These are phyloP conservation scores for Drosophila picticornis DNA, from an alignment of 2,888 invertebrate species.

Conservation along the genomic window DNA sequence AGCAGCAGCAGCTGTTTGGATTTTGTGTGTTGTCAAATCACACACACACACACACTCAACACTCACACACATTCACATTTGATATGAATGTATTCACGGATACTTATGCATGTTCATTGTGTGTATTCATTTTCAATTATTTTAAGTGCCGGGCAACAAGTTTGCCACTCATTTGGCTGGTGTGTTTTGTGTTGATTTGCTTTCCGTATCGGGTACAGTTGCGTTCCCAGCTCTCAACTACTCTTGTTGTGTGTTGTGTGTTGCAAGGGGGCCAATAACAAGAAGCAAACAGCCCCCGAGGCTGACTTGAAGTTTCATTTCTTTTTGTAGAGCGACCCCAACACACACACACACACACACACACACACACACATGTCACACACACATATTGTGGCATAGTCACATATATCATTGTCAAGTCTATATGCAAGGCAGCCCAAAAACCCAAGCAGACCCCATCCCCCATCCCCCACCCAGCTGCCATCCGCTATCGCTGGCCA, in stretches of 20 bases:
- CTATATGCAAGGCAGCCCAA: slow-evolving; percentile 68
- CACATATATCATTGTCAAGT: slow-evolving; percentile 80
- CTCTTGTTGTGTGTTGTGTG: slow-evolving; percentile 2
- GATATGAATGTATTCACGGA: neutral
- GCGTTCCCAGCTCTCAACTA: slow-evolving; percentile 46
- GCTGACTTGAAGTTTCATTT: slow-evolving; percentile 62
- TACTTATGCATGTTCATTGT: neutral
- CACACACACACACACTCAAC: neutral
- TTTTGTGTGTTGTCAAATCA: neutral
- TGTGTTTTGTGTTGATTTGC: slow-evolving; percentile 42
- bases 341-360: slow-evolving; percentile 41
- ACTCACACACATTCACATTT: neutral
- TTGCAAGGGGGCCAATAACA: slow-evolving; percentile 47
- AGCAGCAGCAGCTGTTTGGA: slow-evolving; percentile 6
- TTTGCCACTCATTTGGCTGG: slow-evolving; percentile 26
- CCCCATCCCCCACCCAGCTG: neutral
- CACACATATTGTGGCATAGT: slow-evolving; percentile 60
- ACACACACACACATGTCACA: slow-evolving; percentile 35
- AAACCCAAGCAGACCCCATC: slow-evolving; percentile 5
- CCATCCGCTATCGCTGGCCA: slow-evolving; percentile 16
- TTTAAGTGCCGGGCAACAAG: slow-evolving; percentile 77
- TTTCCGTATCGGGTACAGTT: slow-evolving; percentile 49
- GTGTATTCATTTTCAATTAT: slow-evolving; percentile 70
- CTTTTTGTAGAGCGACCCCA: slow-evolving; percentile 45
- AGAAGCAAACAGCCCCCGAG: slow-evolving; percentile 56